A percentile compares a stretch with the other conserved stretches of the same genome.
These are phyloP conservation scores for Mastomys natalensis DNA, from an alignment of 2,113 vertebrate genomes.

Conservation along the genomic window DNA sequence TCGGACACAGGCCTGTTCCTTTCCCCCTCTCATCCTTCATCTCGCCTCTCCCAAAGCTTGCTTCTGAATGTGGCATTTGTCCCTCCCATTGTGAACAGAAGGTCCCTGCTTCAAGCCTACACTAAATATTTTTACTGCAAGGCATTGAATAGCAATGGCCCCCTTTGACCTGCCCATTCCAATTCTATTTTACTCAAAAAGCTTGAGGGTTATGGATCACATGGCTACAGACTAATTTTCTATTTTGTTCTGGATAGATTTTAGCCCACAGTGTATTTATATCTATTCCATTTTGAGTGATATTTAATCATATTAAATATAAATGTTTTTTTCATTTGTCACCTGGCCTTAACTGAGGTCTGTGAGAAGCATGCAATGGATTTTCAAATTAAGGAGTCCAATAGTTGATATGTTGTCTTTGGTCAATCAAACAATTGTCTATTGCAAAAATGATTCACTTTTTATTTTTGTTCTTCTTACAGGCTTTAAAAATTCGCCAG, in stretches of 20 bases:
- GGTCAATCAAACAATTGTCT: neutral
- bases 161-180: neutral
- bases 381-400: neutral
- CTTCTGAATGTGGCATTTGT: neutral
- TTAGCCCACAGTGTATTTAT: neutral
- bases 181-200: neutral
- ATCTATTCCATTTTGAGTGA: constrained; percentile 5
- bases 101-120: neutral
- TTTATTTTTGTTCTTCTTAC: neutral
- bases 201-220: neutral
- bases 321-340: neutral
- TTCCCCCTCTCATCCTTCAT: accelerated
- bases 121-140: neutral
- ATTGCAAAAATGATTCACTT: neutral
- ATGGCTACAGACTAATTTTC: neutral
- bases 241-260: constrained; percentile 26
- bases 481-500: neutral
- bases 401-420: neutral
- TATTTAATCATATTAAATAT: neutral
- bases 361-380: neutral
- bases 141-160: neutral
- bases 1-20: neutral
- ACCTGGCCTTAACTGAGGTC: neutral
- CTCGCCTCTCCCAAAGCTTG: neutral
- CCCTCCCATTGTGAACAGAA: neutral